A percentile compares a stretch with the other conserved stretches of the same genome.
Evolutionary conservation across 1,140 invertebrate species (phyloP).

Genomic region (Aphis craccivora): DNA sequence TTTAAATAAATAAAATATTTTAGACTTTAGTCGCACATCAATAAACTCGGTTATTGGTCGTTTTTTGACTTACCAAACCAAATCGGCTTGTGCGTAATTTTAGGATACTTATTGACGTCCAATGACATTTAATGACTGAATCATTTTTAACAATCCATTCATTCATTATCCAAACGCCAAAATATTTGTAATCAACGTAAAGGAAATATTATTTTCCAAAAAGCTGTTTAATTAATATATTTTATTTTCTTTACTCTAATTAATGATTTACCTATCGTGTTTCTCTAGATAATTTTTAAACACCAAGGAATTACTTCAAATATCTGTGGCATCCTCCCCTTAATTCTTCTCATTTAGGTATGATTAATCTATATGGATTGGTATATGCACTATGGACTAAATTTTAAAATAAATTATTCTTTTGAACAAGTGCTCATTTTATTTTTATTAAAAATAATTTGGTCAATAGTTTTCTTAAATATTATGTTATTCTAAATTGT

Average conservation of each 20-base stretch:
- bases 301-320: constrained; percentile 38
- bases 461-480: background rate
- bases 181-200: background rate
- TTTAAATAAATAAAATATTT: background rate
- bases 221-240: background rate
- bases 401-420: background rate
- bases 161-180: background rate
- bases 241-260: background rate
- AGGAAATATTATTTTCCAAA: background rate
- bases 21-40: background rate
- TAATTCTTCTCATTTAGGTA: constrained; percentile 52
- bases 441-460: background rate
- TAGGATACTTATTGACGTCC: background rate
- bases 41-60: background rate
- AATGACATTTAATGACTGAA: background rate
- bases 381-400: background rate
- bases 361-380: background rate
- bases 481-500: background rate
- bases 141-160: background rate
- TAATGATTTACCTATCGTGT: constrained; percentile 30
- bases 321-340: constrained; percentile 2
- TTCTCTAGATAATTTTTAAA: constrained; percentile 32
- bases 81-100: background rate
- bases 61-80: background rate
- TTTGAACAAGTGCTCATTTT: background rate